Evolutionary conservation across 2,888 invertebrate species (phyloP), one percentile per base, ranked within the genome.

Genomic region (Nezara viridula): DNA sequence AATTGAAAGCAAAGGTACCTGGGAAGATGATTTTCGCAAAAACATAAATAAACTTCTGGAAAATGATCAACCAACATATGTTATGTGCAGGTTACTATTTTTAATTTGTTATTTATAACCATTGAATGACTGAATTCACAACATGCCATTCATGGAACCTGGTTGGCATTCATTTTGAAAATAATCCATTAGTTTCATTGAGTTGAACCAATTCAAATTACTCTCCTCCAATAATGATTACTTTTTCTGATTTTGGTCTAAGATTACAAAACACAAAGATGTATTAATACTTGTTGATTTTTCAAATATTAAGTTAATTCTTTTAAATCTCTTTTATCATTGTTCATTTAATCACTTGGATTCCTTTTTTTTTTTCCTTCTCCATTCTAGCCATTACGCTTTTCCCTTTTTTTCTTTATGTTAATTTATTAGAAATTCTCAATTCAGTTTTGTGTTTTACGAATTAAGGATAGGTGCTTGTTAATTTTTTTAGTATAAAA

Each of bases 21-120:
- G 98, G 98, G 97, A 98, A 91, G 95, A 96, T 91, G 98, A 98
- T 93, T 98, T 96, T 92, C 96, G 97, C 92, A 95, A 95, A 92
- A 94, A 95, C 92, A 94, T 98, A 86, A 94, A 94, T 86, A 94
- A 95, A 1, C 92, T 97, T 90, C 94, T 97, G 87, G 95, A 96
- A 91, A 96, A 96, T 92, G 95, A 96, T 92, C 95, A 96, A 91
- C 99, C 99, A 40, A 97, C 98, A 92, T 99, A 98, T 92, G 95
- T 99, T 91, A 94, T 99, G 88, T 98, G 96, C 93, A 95, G 98
- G 95, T 95, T 93, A 90, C 86, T 89, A 86, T 85, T 50, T 86
- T 86, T 86, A 81, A 24, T 81, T 47, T 81, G 37, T 81, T 81
- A 81, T 81, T 81, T 81, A 10, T 81, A 81, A 81, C 44, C 81